Evolutionary conservation across 2,888 invertebrate genomes (phyloP).

Genomic region (Aplocera efformata): DNA sequence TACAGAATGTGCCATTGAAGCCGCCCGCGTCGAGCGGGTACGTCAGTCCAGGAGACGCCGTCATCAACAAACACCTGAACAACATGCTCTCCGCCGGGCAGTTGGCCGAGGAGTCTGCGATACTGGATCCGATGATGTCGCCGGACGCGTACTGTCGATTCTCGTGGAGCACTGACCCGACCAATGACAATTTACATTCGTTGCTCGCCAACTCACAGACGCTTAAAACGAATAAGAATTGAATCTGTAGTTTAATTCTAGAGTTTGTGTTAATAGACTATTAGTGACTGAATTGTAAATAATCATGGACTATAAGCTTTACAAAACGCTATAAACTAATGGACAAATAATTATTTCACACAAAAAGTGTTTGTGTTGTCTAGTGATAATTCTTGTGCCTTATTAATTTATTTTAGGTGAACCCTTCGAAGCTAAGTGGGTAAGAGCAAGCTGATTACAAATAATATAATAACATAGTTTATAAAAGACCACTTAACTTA

Average conservation of each 20-base stretch:
- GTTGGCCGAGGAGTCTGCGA: constrained; percentile 61
- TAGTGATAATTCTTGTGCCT: constrained; percentile 80
- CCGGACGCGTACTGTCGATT: constrained; percentile 76
- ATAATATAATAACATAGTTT: constrained; percentile 1
- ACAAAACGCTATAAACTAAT: constrained; percentile 58
- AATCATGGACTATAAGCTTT: constrained; percentile 60
- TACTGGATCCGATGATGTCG: constrained; percentile 71
- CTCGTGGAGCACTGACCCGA: constrained; percentile 74
- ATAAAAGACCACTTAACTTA: background rate
- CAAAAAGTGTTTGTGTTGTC: constrained; percentile 63
- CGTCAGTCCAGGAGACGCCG: constrained; percentile 65
- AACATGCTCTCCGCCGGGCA: constrained; percentile 60
- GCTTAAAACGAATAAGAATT: constrained; percentile 59
- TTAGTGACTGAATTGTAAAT: constrained; percentile 66
- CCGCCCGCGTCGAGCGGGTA: constrained; percentile 60
- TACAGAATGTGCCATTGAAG: constrained; percentile 55
- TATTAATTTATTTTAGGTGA: constrained; percentile 79
- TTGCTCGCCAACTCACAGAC: constrained; percentile 61
- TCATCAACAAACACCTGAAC: constrained; percentile 70
- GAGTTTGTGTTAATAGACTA: constrained; percentile 49
- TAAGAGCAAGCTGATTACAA: constrained; percentile 44
- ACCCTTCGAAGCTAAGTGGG: constrained; percentile 66
- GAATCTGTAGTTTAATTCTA: constrained; percentile 42
- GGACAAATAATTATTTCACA: constrained; percentile 61
- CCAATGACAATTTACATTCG: constrained; percentile 69